A percentile compares a stretch with the other conserved stretches of the same genome.
Conservation (phyloP, 2,797 vertebrate genomes). For the Chelonia mydas region DNA sequence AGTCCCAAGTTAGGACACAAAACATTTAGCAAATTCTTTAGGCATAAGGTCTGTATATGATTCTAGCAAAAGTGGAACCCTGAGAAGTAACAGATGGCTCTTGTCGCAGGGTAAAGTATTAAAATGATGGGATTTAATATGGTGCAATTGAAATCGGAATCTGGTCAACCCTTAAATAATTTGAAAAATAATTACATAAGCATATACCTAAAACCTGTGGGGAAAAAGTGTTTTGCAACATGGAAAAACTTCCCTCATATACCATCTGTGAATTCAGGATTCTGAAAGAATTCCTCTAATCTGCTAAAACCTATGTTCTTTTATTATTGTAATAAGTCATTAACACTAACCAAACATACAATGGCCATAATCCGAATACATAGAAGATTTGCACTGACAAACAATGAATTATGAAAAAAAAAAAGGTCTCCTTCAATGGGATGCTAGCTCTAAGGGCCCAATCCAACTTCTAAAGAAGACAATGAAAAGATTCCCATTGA, state of each 20-base stretch:
- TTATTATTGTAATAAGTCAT: neutral
- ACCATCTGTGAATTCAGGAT: conserved; percentile 74
- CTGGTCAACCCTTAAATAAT: conserved; percentile 25
- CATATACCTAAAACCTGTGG: neutral
- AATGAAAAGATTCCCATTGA: neutral
- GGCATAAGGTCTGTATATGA: conserved; percentile 88
- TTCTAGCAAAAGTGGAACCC: conserved; percentile 49
- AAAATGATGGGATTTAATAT: neutral
- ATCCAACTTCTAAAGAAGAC: accelerated
- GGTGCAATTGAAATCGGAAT: neutral
- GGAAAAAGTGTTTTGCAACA: neutral
- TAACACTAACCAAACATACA: conserved; percentile 13
- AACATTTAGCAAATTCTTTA: conserved; percentile 90
- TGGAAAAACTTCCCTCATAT: accelerated
- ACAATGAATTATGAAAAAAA: neutral
- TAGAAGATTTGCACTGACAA: neutral
- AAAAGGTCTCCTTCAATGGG: accelerated
- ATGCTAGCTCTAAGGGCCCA: neutral
- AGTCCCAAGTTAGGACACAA: conserved; percentile 79
- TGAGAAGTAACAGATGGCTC: conserved; percentile 58
- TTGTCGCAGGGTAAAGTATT: neutral
- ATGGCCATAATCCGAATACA: neutral
- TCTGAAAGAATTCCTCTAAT: conserved; percentile 57
- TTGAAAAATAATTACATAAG: neutral
- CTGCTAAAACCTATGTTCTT: neutral